A percentile compares a stretch with the other conserved stretches of the same genome.
Evolutionary conservation across 2,888 invertebrate species (phyloP).

Genomic region (Falcaria lacertinaria): DNA sequence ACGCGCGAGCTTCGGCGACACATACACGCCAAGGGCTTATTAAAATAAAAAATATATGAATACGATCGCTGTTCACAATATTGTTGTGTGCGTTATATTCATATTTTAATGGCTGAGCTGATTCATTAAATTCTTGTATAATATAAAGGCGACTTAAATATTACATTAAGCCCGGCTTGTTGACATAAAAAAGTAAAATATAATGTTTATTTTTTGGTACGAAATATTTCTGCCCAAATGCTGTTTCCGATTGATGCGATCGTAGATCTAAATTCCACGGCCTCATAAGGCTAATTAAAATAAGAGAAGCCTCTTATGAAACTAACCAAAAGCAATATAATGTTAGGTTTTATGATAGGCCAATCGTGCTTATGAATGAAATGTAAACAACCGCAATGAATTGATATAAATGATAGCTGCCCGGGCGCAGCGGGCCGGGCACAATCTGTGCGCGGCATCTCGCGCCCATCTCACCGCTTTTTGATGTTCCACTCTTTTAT

Average conservation of each 20-base stretch:
- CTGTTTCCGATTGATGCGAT: not conserved
- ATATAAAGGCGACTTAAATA: slow-evolving; percentile 12
- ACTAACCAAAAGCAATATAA: slow-evolving; percentile 37
- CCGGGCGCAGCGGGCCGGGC: slow-evolving; percentile 35
- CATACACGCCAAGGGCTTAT: slow-evolving; percentile 67
- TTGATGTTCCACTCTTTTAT: slow-evolving; percentile 69
- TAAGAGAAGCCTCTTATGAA: slow-evolving; percentile 4
- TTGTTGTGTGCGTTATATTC: slow-evolving; percentile 57
- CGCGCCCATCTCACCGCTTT: slow-evolving; percentile 45
- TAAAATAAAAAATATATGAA: slow-evolving; percentile 68
- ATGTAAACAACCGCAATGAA: slow-evolving; percentile 75
- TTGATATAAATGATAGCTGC: slow-evolving; percentile 69
- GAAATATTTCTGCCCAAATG: not conserved
- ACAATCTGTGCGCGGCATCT: slow-evolving; percentile 72
- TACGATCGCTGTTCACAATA: slow-evolving; percentile 60
- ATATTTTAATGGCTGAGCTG: slow-evolving; percentile 51
- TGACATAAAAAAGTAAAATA: slow-evolving; percentile 16
- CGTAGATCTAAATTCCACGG: not conserved
- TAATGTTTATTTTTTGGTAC: not conserved
- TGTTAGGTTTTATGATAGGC: slow-evolving; percentile 50
- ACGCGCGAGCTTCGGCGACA: slow-evolving; percentile 78
- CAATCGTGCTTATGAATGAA: slow-evolving; percentile 69
- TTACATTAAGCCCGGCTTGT: slow-evolving; percentile 15
- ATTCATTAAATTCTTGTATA: slow-evolving; percentile 38
- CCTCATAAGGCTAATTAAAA: not conserved